Evolutionary conservation across 2,888 invertebrate species (phyloP).

Genomic region (Pheosia tremula): DNA sequence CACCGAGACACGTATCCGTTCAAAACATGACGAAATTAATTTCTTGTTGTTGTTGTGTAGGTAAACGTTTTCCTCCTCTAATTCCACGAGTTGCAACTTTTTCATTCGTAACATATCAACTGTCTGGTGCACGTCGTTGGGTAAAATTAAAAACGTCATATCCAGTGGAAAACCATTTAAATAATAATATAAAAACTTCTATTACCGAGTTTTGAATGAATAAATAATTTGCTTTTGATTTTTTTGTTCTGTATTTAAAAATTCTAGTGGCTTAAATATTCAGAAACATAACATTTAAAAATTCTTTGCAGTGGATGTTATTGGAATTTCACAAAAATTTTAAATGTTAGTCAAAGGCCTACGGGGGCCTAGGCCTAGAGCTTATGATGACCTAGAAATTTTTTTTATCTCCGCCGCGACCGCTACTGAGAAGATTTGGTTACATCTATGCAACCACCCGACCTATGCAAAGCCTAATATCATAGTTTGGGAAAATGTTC

Average conservation of each 20-base stretch:
- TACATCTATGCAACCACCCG: no score
- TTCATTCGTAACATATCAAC: slow-evolving; percentile 2
- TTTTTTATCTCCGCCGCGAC: no score
- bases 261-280: not conserved
- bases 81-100: slow-evolving; percentile 3
- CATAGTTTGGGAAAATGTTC: not conserved
- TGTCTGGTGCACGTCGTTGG: slow-evolving; percentile 1
- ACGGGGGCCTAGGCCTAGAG: no score
- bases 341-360: no score
- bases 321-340: no score
- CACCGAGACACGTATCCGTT: slow-evolving; percentile 19
- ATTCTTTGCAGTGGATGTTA: no score
- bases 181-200: not conserved
- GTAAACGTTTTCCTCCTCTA: not conserved
- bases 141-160: not conserved
- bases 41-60: slow-evolving; percentile 22
- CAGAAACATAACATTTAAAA: no score
- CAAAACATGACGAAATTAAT: slow-evolving; percentile 27
- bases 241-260: not conserved
- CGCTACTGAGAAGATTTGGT: no score
- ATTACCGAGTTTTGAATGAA: not conserved
- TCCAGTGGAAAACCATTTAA: not conserved
- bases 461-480: not conserved
- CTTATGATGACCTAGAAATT: no score
- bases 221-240: not conserved